Base-by-base conservation (phyloP, 2,113 vertebrate species). In the Corvus moneduloides region DNA sequence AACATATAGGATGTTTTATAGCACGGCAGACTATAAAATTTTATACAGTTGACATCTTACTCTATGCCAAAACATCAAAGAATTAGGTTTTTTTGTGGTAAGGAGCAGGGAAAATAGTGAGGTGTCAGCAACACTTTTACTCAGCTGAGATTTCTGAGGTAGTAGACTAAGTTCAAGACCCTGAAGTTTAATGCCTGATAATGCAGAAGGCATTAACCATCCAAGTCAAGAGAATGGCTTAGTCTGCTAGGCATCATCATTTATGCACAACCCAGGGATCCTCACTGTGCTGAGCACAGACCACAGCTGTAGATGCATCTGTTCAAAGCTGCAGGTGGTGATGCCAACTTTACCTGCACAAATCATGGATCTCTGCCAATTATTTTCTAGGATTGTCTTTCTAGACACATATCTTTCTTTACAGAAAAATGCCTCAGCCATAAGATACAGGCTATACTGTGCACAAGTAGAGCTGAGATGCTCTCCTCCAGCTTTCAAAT, bases 281-380 rank as follows among this genome's bases (percentile, higher is more conserved):
- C 10, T 66, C 16, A 4, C 15, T 28, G 24, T 4, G 2, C 33
- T 0, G 0, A 87, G 15, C 48, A 62, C 46, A 75, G n/a, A 67
- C 9, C 12, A 43, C 43, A 87, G 16, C 33, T 89, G 23, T 15
- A 56, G 84, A 27, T 64, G 18, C 7, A 27, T 55, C 32, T 4
- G 0, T 19, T 79, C 54, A 48, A 48, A 76, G 24, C 3, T 39
- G 39, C 21, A 56, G 13, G 16, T 22, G 49, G 30, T 30, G 54
- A 52, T 23, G 20, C 5, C n/a, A 55, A 2, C 10, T 55, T 46
- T 55, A n/a, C 16, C 17, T 59, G 6, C 12, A 37, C 16, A 9
- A 44, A 54, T 55, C 19, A 27, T 30, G 61, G 51, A 48, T 8
- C 21, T 56, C 61, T 61, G 17, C 4, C 1, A 3, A 49, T 41